phyloP scores from a whole-genome alignment of 1,140 invertebrate species.

The Drosophila ambigua region DNA sequence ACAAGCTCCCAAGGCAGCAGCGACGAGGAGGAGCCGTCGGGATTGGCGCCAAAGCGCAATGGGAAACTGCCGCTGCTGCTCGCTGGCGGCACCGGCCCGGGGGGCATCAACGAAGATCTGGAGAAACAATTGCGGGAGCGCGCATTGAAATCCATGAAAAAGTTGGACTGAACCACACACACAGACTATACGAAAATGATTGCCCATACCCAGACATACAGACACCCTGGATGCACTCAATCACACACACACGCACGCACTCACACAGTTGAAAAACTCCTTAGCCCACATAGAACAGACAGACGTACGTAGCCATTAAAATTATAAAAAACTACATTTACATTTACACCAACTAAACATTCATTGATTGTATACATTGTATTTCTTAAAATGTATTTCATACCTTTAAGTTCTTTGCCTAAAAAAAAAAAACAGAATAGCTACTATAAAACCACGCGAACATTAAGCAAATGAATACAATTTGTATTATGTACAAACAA shows the following conservation, averaged over 20 bases:
- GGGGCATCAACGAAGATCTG: conserved; percentile 89
- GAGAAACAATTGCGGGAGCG: conserved; percentile 94
- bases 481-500: conserved; percentile 78
- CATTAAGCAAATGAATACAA: conserved; percentile 54
- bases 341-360: conserved; percentile 68
- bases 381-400: conserved; percentile 76
- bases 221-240: conserved; percentile 8
- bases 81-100: conserved; percentile 85
- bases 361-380: conserved; percentile 57
- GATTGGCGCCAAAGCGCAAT: conserved; percentile 75
- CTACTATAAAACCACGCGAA: conserved; percentile 33
- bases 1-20: conserved; percentile 86
- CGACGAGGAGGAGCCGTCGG: conserved; percentile 82
- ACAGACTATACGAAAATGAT: conserved; percentile 34
- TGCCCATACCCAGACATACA: conserved; percentile 22
- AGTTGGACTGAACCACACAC: conserved; percentile 73
- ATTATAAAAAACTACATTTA: conserved; percentile 45
- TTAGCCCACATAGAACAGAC: conserved; percentile 25
- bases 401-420: conserved; percentile 70
- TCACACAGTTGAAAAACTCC: conserved; percentile 8
- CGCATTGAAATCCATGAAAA: conserved; percentile 89
- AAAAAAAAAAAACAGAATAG: conserved; percentile 35
- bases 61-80: conserved; percentile 85
- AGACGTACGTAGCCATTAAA: conserved; percentile 72
- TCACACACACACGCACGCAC: conserved; percentile 12